Evolutionary conservation across 2,797 vertebrate species (phyloP).

Genomic region (Pseudochromis fuscus): DNA sequence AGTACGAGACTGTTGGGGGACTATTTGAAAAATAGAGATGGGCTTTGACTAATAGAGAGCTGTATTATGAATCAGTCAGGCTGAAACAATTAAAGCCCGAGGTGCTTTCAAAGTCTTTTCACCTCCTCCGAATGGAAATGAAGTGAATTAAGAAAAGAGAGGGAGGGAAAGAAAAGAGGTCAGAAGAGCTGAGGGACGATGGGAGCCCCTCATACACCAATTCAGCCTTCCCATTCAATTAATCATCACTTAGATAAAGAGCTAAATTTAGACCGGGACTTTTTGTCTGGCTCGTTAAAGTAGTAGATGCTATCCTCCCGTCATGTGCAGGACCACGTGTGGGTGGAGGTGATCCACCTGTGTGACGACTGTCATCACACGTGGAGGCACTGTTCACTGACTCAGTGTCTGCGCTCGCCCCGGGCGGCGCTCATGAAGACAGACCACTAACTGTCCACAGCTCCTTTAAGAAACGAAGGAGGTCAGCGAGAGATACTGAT

Average conservation of each 20-base stretch:
- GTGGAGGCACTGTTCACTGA: constrained; percentile 16
- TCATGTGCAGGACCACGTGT: constrained; percentile 21
- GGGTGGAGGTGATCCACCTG: constrained; percentile 39
- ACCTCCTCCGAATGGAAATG: constrained; percentile 73
- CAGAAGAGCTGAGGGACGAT: constrained; percentile 57
- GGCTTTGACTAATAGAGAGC: constrained; percentile 72
- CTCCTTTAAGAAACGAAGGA: constrained; percentile 23
- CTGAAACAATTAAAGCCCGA: constrained; percentile 75
- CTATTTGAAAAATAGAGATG: constrained; percentile 72
- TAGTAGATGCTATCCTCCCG: constrained; percentile 14
- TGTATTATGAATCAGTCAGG: constrained; percentile 78
- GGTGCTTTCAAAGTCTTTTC: constrained; percentile 83
- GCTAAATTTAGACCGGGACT: constrained; percentile 66
- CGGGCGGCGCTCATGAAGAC: constrained; percentile 23
- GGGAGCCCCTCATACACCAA: constrained; percentile 40
- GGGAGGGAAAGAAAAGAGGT: constrained; percentile 64
- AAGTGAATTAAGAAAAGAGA: constrained; percentile 67
- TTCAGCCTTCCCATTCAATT: constrained; percentile 69
- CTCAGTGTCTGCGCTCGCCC: constrained; percentile 21
- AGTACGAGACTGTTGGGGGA: constrained; percentile 53
- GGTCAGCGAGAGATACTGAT: constrained; percentile 15
- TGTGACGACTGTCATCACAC: constrained; percentile 25
- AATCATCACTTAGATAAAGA: constrained; percentile 62
- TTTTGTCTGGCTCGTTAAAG: constrained; percentile 47
- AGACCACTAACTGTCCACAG: constrained; percentile 23